These are phyloP conservation scores for Hypsibius dujardini DNA, from an alignment of 1,140 invertebrate genomes.

Conservation along the genomic window DNA sequence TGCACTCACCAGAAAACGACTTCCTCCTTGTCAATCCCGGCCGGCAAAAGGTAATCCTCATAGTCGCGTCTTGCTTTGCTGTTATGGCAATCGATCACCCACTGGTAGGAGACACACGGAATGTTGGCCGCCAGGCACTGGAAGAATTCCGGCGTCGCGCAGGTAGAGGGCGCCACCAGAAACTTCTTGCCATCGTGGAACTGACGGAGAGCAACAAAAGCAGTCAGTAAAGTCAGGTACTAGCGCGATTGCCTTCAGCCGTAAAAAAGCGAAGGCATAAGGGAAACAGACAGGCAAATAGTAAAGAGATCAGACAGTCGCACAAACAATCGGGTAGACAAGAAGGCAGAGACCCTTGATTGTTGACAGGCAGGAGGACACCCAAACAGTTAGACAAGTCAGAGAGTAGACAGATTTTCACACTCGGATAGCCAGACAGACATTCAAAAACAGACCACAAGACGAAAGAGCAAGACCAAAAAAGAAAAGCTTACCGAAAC, in stretches of 20 bases:
- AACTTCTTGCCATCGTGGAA: not conserved
- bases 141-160: slow-evolving; percentile 29
- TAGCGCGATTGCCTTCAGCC: not conserved
- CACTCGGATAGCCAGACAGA: too few relatives aligned
- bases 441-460: too few relatives aligned
- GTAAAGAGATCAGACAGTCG: too few relatives aligned
- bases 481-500: not conserved
- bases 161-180: not conserved
- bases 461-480: too few relatives aligned
- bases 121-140: slow-evolving; percentile 32
- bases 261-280: not conserved
- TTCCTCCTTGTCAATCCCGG: not conserved
- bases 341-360: too few relatives aligned
- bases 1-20: slow-evolving; percentile 9
- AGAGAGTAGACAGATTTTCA: too few relatives aligned
- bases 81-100: slow-evolving; percentile 28
- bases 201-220: not conserved
- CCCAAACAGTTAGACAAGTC: too few relatives aligned
- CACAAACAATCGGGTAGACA: too few relatives aligned
- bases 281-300: not conserved
- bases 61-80: not conserved
- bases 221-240: not conserved
- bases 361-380: too few relatives aligned
- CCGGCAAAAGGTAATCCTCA: not conserved
- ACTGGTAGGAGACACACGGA: slow-evolving; percentile 32